Evolutionary conservation across 2,113 vertebrate species (phyloP).

Genomic region (Phalacrocorax aristotelis): DNA sequence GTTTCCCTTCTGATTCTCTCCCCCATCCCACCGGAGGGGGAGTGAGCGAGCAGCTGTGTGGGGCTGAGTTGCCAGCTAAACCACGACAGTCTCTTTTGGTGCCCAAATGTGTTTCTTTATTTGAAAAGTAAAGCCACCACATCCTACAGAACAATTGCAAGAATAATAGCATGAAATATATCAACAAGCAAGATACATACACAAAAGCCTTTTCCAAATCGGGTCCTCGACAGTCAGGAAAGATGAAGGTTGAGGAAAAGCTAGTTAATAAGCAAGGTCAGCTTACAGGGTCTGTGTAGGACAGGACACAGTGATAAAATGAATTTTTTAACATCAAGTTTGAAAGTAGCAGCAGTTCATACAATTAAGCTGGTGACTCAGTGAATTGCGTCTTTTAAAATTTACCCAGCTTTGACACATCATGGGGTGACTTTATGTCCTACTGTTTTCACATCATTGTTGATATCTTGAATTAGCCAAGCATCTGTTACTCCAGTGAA

Average conservation of each 20-base stretch:
- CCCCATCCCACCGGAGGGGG: no score
- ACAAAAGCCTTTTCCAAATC: not conserved
- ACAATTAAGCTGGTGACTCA: constrained; percentile 54
- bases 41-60: no score
- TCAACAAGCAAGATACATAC: not conserved
- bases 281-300: not conserved
- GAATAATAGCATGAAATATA: not conserved
- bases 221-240: not conserved
- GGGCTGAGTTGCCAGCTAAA: no score
- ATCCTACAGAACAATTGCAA: not conserved
- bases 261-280: not conserved
- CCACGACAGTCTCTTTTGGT: no score
- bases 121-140: not conserved
- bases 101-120: not conserved
- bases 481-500: constrained; percentile 63
- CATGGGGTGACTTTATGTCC: constrained; percentile 56
- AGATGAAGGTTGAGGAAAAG: not conserved
- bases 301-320: not conserved
- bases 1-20: no score
- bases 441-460: constrained; percentile 65
- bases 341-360: constrained; percentile 51
- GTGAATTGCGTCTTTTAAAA: constrained; percentile 48
- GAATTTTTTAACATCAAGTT: constrained; percentile 49
- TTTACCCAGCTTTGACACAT: constrained; percentile 56
- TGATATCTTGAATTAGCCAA: constrained; percentile 69